Base-by-base conservation (phyloP, 2,797 vertebrate species). In the Cynodonichthys magdalenae region DNA sequence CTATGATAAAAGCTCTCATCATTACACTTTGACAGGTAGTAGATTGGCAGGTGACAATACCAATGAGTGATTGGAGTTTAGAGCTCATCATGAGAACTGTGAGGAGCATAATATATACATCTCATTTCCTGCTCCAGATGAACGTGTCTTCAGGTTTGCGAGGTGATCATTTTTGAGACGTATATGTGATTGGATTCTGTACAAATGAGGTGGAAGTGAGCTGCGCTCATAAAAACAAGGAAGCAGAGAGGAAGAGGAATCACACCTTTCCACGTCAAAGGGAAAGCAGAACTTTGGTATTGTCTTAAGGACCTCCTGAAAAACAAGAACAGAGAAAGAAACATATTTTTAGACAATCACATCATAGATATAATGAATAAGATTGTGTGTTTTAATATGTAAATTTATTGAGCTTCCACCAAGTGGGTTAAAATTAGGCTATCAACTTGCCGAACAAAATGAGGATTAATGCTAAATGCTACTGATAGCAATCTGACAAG, bases 281-380 rank as follows among this genome's bases (percentile, higher is more conserved):
- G 97, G 97, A 91, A 98, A 99, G 93, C 97, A 99, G 94, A 99
- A 99, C 94, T 96, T 98, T 63, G 96, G 96, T 86, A 98, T 90
- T 0, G 92, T 97, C 91, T 94, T 95, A 68, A 99, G 92, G 69
- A 98, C 93, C 90, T 98, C 96, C 97, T 99, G 81, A 77, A 76
- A 80, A 90, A 90, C 61, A 66, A 89, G 80, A 90, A 84, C 75
- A 91, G 65, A 87, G 39, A 80, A 24, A 54, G n/a, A 59, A 42
- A 63, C 55, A 12, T 34, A 36, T 19, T 76, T 47, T 71, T 56
- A 50, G 69, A 61, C 34, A 45, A 17, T 44, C 42, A 71, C 20
- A 57, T 63, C 53, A 82, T 52, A 69, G 29, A 45, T 65, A 62
- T 74, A 70, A 83, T 61, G 67, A 75, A 72, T 53, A 65, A 57